Evolutionary conservation across 2,888 invertebrate genomes (phyloP).

Genomic region (Rugalucina vietnamica): DNA sequence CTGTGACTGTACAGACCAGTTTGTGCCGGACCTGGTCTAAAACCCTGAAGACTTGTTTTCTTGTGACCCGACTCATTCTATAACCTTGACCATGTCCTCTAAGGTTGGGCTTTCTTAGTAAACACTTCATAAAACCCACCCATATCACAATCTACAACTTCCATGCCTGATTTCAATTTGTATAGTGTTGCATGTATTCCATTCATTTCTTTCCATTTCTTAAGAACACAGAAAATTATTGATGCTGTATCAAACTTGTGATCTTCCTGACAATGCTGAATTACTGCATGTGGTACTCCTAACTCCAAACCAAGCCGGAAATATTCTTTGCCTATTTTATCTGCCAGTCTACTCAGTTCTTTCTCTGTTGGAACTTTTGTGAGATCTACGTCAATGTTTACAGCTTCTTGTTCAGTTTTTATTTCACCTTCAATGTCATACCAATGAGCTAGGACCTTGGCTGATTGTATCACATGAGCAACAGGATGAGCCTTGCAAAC

Average conservation of each 20-base stretch:
- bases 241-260: conserved; percentile 12
- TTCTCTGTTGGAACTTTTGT: conserved; percentile 25
- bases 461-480: conserved; percentile 2
- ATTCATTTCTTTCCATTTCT: conserved; percentile 2
- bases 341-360: conserved; percentile 23
- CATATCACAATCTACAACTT: conserved; percentile 10
- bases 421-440: conserved; percentile 10
- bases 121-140: conserved; percentile 19
- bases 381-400: not conserved
- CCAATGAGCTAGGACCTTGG: conserved; percentile 33
- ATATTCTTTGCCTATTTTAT: conserved; percentile 45
- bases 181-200: not conserved
- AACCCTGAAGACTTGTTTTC: too few relatives aligned
- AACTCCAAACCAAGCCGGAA: not conserved
- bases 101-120: not conserved
- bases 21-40: too few relatives aligned
- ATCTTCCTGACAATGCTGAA: conserved; percentile 14
- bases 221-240: conserved; percentile 17
- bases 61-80: too few relatives aligned
- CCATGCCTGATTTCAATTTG: conserved; percentile 11
- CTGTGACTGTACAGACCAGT: too few relatives aligned
- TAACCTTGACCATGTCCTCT: not conserved
- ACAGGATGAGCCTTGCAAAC: conserved; percentile 23
- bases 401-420: not conserved
- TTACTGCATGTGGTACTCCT: not conserved